Conservation (phyloP, 2,888 invertebrate species). For the Eupithecia dodoneata region DNA sequence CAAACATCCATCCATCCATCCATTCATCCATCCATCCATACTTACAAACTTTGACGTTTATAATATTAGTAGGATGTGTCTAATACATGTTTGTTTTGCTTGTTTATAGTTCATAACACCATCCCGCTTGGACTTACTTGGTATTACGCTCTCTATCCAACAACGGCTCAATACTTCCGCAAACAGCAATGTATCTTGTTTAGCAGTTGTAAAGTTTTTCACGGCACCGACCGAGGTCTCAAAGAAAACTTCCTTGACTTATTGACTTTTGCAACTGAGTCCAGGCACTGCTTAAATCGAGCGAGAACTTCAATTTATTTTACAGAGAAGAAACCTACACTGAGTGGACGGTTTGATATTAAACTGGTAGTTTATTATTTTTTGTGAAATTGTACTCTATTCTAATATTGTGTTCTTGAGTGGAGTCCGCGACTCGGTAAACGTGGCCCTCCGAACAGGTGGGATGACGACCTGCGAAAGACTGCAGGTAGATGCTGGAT, state of each 20-base stretch:
- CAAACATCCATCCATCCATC: no score
- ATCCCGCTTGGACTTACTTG: not conserved
- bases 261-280: slow-evolving; percentile 54
- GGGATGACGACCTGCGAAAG: no score
- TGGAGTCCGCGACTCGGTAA: no score
- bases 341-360: not conserved
- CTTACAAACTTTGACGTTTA: no score
- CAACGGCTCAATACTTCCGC: slow-evolving; percentile 37
- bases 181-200: slow-evolving; percentile 64
- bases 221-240: slow-evolving; percentile 41
- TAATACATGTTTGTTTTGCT: no score
- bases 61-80: no score
- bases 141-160: slow-evolving; percentile 2
- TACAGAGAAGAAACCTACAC: not conserved
- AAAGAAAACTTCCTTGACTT: slow-evolving; percentile 54
- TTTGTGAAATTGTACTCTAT: not conserved
- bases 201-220: slow-evolving; percentile 58
- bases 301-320: slow-evolving; percentile 7
- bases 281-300: slow-evolving; percentile 9
- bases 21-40: no score
- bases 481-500: no score
- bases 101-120: not conserved
- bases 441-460: no score
- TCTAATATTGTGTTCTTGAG: no score
- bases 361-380: not conserved